Conservation (phyloP, 1,140 invertebrate species). For the Ruditapes philippinarum region DNA sequence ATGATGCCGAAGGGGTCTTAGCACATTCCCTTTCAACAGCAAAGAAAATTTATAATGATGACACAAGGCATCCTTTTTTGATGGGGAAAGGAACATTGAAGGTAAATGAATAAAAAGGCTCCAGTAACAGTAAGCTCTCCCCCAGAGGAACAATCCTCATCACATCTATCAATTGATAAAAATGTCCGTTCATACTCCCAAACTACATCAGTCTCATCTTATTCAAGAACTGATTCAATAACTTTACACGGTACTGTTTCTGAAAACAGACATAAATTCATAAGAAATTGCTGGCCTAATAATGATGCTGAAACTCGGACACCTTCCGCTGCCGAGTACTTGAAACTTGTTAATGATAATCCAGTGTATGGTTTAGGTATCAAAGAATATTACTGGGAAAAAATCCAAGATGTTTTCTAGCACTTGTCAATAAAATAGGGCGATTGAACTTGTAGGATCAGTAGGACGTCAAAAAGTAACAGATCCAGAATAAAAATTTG, state of each 20-base stretch:
- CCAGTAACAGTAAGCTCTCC: constrained; percentile 4
- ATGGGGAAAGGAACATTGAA: background rate
- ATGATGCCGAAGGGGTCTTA: background rate
- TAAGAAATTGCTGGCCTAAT: background rate
- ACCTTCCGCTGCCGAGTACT: background rate
- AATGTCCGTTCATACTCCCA: background rate
- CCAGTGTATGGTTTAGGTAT: background rate
- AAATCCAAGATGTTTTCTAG: background rate
- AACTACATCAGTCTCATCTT: background rate
- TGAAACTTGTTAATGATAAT: background rate
- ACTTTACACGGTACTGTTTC: background rate
- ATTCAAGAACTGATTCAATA: background rate
- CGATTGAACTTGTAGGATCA: background rate
- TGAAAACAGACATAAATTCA: background rate
- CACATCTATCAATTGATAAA: background rate
- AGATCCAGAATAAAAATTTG: background rate
- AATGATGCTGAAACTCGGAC: background rate
- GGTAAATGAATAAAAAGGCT: background rate
- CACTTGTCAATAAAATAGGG: background rate
- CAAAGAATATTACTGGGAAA: background rate
- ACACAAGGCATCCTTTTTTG: background rate
- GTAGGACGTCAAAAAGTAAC: background rate
- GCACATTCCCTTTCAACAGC: background rate
- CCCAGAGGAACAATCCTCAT: background rate
- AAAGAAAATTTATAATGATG: too few relatives aligned